Evolutionary conservation across 2,888 invertebrate species (phyloP).

Genomic region (Buathra laborator): DNA sequence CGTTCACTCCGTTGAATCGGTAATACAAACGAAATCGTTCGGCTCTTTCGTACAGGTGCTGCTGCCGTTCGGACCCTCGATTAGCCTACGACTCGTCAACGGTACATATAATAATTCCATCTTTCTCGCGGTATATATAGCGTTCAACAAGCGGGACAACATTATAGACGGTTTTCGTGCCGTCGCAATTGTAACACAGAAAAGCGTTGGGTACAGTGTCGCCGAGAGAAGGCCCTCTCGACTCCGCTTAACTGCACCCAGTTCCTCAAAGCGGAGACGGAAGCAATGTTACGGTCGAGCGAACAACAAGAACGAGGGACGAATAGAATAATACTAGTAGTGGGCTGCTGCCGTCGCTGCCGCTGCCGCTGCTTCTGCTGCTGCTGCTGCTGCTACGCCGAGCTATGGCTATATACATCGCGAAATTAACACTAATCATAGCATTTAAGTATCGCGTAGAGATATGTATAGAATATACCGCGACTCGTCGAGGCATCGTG

Average conservation of each 20-base stretch:
- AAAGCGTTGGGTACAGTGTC: not conserved
- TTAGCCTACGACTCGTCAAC: not conserved
- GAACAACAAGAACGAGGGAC: slow-evolving; percentile 50
- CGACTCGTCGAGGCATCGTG: slow-evolving; percentile 5
- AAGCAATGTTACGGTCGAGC: slow-evolving; percentile 70
- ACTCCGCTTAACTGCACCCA: slow-evolving; percentile 64
- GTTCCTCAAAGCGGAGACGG: slow-evolving; percentile 70
- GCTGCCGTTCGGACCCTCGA: too few relatives aligned
- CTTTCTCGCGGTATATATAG: not conserved
- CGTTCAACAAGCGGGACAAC: not conserved
- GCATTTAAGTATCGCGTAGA: slow-evolving; percentile 59
- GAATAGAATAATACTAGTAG: slow-evolving; percentile 12
- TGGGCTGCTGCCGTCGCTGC: not conserved
- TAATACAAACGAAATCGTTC: too few relatives aligned
- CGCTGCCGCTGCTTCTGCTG: not conserved
- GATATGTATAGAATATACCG: slow-evolving; percentile 35
- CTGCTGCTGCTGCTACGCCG: not conserved
- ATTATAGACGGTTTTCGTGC: not conserved
- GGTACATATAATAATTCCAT: not conserved
- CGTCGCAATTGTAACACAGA: slow-evolving; percentile 3
- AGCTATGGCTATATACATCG: slow-evolving; percentile 42
- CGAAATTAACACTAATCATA: slow-evolving; percentile 67
- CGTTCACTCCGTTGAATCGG: too few relatives aligned
- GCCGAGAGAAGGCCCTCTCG: slow-evolving; percentile 25
- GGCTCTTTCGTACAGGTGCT: not conserved